Evolutionary conservation across 2,797 vertebrate genomes (phyloP), one percentile per base, ranked within the genome.

Genomic region (Gastrophryne carolinensis): DNA sequence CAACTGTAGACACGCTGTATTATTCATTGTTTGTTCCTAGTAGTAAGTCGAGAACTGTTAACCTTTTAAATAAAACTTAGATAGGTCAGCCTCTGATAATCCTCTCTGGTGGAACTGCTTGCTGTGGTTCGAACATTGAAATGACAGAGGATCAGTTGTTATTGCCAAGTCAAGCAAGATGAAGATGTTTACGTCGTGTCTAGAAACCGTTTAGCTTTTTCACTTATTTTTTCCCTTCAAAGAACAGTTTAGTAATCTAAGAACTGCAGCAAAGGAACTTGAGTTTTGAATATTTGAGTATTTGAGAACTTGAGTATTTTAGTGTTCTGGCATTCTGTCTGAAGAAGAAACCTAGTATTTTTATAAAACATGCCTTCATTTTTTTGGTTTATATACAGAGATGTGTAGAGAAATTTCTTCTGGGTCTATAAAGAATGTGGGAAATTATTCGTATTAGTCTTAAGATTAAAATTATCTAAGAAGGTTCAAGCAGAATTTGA

Each of bases 31-130:
- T 90, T 85, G 81, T 83, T 83, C 82, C 86, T 72, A 88, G 86
- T 83, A 87, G 87, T 73, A 85, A 83, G 84, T 85, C 72, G 81
- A 88, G 88, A 93, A 92, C 90, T 90, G 88, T 91, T 92, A 89
- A 92, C 90, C 91, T 91, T 87, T 88, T 67, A 83, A 86, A 87
- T 82, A 88, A 87, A 90, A 84, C 80, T 80, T 79, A 81, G 82
- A 89, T 88, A 89, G 86, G 85, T 85, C 85, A 88, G 84, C 87
- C 87, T 87, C 88, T 86, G 84, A 83, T 89, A 88, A 89, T 88
- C 86, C 87, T 83, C 84, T 75, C 75, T 75, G 79, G 82, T 84
- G 84, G 88, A 85, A 84, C 84, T 83, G 82, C 81, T 82, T 85
- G 83, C 82, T 78, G 75, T 56, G 82, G 84, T 85, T 85, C 86